Evolutionary conservation across 1,140 invertebrate species (phyloP).

Genomic region (Onthophagus taurus): DNA sequence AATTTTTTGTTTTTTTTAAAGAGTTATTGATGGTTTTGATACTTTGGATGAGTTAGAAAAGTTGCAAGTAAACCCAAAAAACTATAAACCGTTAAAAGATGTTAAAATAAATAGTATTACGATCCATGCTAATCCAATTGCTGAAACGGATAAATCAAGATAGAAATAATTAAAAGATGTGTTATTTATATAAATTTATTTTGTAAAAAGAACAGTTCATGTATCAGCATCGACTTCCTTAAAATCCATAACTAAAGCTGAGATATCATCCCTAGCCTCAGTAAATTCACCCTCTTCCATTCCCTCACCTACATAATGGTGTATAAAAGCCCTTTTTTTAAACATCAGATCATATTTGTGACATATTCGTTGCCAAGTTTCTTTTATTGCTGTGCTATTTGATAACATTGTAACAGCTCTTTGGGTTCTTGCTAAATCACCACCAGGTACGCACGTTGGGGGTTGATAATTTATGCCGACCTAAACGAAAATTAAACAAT

Average conservation of each 20-base stretch:
- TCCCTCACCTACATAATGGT: constrained; percentile 71
- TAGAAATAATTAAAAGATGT: no score
- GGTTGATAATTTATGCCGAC: constrained; percentile 58
- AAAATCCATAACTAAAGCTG: constrained; percentile 59
- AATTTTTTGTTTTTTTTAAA: constrained; percentile 47
- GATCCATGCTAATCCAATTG: constrained; percentile 94
- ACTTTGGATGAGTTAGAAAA: constrained; percentile 94
- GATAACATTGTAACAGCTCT: constrained; percentile 65
- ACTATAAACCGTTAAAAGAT: constrained; percentile 75
- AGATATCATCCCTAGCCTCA: constrained; percentile 63
- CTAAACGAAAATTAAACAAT: constrained; percentile 22
- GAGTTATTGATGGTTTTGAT: constrained; percentile 96
- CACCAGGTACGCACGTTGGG: constrained; percentile 55
- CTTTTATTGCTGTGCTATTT: constrained; percentile 65
- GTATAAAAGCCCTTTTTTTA: constrained; percentile 62
- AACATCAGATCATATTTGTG: constrained; percentile 68
- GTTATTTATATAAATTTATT: no score
- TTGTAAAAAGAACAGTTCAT: no score
- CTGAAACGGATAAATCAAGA: no score
- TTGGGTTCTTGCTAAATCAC: constrained; percentile 56
- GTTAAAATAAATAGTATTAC: constrained; percentile 79
- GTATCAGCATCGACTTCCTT: constrained; percentile 41
- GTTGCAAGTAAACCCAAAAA: constrained; percentile 87
- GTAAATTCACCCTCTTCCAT: constrained; percentile 66
- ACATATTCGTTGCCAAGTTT: constrained; percentile 58